Percentiles rank a stretch among this genome's conserved stretches.
These are phyloP conservation scores for Calliphora vicina DNA, from an alignment of 1,140 invertebrate genomes.

Conservation along the genomic window DNA sequence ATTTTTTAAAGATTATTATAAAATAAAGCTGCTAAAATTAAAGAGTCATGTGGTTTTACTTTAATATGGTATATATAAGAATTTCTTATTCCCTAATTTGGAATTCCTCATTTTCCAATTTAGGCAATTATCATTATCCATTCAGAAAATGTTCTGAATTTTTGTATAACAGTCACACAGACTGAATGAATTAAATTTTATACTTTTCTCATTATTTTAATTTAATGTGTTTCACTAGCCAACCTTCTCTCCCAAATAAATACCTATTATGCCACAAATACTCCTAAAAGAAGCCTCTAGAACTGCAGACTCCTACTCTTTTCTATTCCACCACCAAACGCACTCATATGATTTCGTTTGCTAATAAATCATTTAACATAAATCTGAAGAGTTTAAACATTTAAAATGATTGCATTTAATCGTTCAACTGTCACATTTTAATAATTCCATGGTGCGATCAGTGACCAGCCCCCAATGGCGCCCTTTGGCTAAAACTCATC, in stretches of 20 bases:
- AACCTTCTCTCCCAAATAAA: not conserved
- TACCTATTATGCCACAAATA: not conserved
- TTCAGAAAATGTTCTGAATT: too few relatives aligned
- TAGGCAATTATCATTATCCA: too few relatives aligned
- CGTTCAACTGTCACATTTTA: constrained; percentile 47
- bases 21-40: not conserved
- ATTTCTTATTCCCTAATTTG: too few relatives aligned
- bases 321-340: not conserved
- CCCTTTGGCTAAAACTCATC: constrained; percentile 43
- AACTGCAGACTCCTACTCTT: not conserved
- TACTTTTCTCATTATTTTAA: too few relatives aligned
- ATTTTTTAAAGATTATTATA: not conserved
- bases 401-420: constrained; percentile 45
- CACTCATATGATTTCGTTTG: not conserved
- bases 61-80: too few relatives aligned
- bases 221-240: too few relatives aligned
- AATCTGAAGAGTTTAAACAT: constrained; percentile 41
- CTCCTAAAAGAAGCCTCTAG: not conserved
- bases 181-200: too few relatives aligned
- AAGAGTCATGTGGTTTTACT: too few relatives aligned
- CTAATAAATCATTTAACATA: constrained; percentile 36
- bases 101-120: too few relatives aligned
- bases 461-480: constrained; percentile 42
- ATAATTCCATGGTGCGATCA: constrained; percentile 46
- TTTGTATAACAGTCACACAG: too few relatives aligned